Evolutionary conservation across 2,113 vertebrate species (phyloP).

Genomic region (Tangachromis dhanisi): DNA sequence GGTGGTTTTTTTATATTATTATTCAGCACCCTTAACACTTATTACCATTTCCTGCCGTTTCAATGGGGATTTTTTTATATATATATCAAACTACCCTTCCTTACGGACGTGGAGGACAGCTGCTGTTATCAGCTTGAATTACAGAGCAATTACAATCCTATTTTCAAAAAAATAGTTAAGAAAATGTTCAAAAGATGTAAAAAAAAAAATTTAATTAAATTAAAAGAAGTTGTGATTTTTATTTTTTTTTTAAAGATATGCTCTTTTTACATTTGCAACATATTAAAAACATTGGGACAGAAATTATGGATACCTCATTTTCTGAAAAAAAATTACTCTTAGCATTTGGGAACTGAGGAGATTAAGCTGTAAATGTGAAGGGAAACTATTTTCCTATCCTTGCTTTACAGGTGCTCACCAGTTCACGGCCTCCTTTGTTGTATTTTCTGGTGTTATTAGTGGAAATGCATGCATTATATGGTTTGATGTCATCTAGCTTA

Average conservation of each 20-base stretch:
- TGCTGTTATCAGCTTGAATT: background rate
- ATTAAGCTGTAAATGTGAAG: background rate
- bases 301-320: background rate
- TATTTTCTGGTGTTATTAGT: background rate
- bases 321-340: background rate
- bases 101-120: rapidly evolving
- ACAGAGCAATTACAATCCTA: background rate
- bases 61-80: background rate
- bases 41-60: rapidly evolving
- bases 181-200: background rate
- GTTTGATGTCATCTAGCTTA: background rate
- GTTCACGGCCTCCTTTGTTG: background rate
- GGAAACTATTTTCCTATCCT: background rate
- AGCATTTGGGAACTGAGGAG: background rate
- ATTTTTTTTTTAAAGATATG: background rate
- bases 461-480: background rate
- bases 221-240: background rate
- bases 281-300: background rate
- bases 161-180: background rate
- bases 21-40: background rate
- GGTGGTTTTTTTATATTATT: background rate
- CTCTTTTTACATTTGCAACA: background rate
- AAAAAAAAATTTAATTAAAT: rapidly evolving
- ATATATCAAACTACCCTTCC: background rate
- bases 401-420: background rate